Evolutionary conservation across 2,888 invertebrate species (phyloP), one percentile per base, ranked within the genome.

Genomic region (Tipula unca): DNA sequence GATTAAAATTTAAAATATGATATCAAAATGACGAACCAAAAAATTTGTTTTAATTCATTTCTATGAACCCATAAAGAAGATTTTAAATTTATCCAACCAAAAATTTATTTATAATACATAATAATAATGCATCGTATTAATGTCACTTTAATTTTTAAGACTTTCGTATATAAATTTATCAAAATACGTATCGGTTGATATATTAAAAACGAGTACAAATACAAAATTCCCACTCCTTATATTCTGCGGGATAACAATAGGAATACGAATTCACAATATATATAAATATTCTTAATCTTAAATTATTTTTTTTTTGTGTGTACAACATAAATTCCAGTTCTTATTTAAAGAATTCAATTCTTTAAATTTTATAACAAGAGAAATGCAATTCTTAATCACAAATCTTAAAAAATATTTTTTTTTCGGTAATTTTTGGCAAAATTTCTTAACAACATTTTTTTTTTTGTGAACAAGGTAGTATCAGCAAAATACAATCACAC

Each of bases 231-330:
- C 69, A 69, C 69, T 20, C 69, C 69, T 69, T 69, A 69, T n/a
- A n/a, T 69, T 69, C 69, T 69, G 69, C 69, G 69, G 69, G 69
- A 69, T 69, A 69, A 69, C 69, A 69, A 69, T 69, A 69, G 69
- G n/a, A n/a, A 69, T 25, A 17, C 17, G 17, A 10, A 48, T 48
- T 69, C 69, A 69, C 69, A 69, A 69, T 69, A 69, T 25, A 69
- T 69, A 69, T 25, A 69, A 69, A 69, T 69, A 69, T 69, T 69
- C 69, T 69, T 69, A 69, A 69, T 69, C 69, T 69, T 69, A 69
- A 69, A 17, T 6, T 14, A 2, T 69, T 69, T 8, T 13, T 69
- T 6, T 69, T 25, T 10, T 42, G 42, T 69, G 10, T 69, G 69
- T 69, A 69, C 69, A 25, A 69, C 69, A 69, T 69, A 69, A 69